Evolutionary conservation across 2,113 vertebrate genomes (phyloP), one percentile per base, ranked within the genome.

Genomic region (Marmota monax): DNA sequence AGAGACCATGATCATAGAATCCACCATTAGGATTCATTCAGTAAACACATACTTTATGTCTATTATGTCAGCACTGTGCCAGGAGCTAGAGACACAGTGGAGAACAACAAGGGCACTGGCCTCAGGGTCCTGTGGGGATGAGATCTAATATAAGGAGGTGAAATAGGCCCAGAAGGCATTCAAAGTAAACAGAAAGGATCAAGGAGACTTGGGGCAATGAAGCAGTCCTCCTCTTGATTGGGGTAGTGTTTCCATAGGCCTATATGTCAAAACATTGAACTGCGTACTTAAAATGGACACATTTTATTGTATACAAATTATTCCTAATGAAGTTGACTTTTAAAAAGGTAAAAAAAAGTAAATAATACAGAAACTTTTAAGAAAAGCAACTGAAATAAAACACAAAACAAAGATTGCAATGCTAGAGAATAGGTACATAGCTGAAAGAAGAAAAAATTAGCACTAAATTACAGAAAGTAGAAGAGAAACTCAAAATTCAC

Each of bases 401-500:
- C n/a, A 37, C 4, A 63, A 58, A 83, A 34, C n/a, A 79, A 73
- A 95, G 48, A 90, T 1, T 37, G 7, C 23, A 87, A 53, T 69
- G 25, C 3, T 48, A 89, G 78, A 88, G 51, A 39, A 72, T 58
- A 73, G 22, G 13, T 16, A 91, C 4, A 32, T 7, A 84, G 65
- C 16, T 77, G 51, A 85, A 45, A 65, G 17, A 78, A 63, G 78
- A n/a, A 83, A 90, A 85, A 92, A 70, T 84, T 72, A 82, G 73
- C 34, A 69, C 34, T 69, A 72, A 56, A 51, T 83, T 88, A 86
- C 0, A 92, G 45, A 79, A 67, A 85, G 16, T 56, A 58, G 42
- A 95, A 32, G 25, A 39, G 23, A 88, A 88, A 88, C 16, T n/a
- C 39, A 20, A 86, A 87, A 83, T 82, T 86, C 34, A 94, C 74